These are phyloP conservation scores for Adelognathus sp. DNA, from an alignment of 2,888 invertebrate species.

Conservation along the genomic window DNA sequence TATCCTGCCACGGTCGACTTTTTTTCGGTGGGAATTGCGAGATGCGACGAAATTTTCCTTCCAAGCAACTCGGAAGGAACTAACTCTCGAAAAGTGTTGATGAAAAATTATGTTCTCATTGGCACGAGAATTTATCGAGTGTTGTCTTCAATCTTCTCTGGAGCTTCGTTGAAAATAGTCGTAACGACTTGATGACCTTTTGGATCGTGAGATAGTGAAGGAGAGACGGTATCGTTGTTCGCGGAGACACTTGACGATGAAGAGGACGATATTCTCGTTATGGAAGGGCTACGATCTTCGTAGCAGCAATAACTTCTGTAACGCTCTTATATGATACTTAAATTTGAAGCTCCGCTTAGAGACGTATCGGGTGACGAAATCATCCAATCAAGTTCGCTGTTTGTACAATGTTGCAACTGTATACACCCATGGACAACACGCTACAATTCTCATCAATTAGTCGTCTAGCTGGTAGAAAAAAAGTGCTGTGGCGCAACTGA, in stretches of 20 bases:
- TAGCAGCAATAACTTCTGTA: background rate
- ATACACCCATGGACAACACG: background rate
- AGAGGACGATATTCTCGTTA: slow-evolving; percentile 7
- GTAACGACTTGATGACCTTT: background rate
- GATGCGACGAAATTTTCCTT: background rate
- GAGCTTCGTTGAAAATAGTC: slow-evolving; percentile 4
- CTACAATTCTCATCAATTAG: background rate
- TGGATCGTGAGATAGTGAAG: background rate
- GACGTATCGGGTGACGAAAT: slow-evolving; percentile 34
- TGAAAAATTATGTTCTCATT: background rate
- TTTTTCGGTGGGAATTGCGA: background rate
- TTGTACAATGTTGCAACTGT: slow-evolving; percentile 7
- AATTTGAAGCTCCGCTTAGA: slow-evolving; percentile 36
- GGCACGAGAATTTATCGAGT: too few species aligned
- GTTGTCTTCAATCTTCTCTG: slow-evolving; percentile 1
- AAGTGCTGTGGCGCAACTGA: too few species aligned
- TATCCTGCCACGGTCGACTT: background rate
- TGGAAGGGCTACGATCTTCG: slow-evolving; percentile 11
- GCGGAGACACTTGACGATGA: slow-evolving; percentile 7
- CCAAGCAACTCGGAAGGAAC: background rate
- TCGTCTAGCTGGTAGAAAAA: too few species aligned
- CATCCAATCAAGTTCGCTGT: slow-evolving; percentile 32
- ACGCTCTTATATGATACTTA: slow-evolving; percentile 7
- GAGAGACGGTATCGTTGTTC: slow-evolving; percentile 16
- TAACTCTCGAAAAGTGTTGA: background rate